Evolutionary conservation across 2,888 invertebrate genomes (phyloP).

Genomic region (Clostera curtula): DNA sequence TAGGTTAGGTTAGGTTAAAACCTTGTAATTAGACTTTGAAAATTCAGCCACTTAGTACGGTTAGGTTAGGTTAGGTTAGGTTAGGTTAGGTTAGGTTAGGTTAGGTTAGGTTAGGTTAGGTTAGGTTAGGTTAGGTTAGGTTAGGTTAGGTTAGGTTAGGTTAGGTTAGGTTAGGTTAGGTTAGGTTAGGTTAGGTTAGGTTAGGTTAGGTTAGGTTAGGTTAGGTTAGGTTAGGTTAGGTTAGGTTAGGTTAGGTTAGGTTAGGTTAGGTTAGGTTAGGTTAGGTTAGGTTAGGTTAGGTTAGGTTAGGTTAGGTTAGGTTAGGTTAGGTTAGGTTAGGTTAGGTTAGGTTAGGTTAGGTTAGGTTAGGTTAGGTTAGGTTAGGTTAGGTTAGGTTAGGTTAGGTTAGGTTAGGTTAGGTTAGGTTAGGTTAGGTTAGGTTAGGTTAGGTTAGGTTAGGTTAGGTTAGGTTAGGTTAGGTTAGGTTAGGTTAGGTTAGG

Average conservation of each 20-base stretch:
- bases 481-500: constrained; percentile 7
- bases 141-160: constrained; percentile 6
- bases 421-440: constrained; percentile 8
- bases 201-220: constrained; percentile 10
- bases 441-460: constrained; percentile 7
- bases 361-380: constrained; percentile 8
- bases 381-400: constrained; percentile 8
- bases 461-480: constrained; percentile 9
- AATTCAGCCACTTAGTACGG: too few relatives aligned
- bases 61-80: constrained; percentile 1
- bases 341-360: constrained; percentile 7
- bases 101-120: constrained; percentile 11
- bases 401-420: constrained; percentile 8
- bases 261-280: constrained; percentile 7
- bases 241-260: constrained; percentile 8
- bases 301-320: constrained; percentile 6
- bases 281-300: constrained; percentile 8
- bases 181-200: constrained; percentile 9
- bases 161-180: constrained; percentile 5
- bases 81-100: constrained; percentile 9
- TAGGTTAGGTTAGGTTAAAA: too few relatives aligned
- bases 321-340: constrained; percentile 9
- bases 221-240: constrained; percentile 9
- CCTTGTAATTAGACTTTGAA: too few relatives aligned
- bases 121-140: constrained; percentile 9